Percentiles rank a stretch among this genome's conserved stretches.
phyloP scores from a whole-genome alignment of 2,888 invertebrate species.

The Ophioninae sp. region DNA sequence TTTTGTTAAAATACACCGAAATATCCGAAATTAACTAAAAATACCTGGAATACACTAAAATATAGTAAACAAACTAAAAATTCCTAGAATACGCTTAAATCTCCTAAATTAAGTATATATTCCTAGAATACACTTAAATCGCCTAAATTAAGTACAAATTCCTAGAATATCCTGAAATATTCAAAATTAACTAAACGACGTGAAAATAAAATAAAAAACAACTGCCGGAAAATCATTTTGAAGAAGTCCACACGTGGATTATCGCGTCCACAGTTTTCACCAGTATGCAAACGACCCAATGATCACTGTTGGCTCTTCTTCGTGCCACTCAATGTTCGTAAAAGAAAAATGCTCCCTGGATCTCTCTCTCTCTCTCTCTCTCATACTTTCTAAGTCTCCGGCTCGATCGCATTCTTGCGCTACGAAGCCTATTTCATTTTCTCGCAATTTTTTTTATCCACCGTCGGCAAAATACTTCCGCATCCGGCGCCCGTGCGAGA shows the following conservation, averaged over 20 bases:
- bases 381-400: not conserved
- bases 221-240: not conserved
- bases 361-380: slow-evolving; percentile 1
- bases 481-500: slow-evolving; percentile 66
- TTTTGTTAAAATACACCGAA: no score
- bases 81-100: no score
- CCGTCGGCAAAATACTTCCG: slow-evolving; percentile 68
- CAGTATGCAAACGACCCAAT: slow-evolving; percentile 57
- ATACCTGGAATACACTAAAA: no score
- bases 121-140: no score
- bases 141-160: no score
- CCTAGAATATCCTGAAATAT: no score
- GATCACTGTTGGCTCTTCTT: slow-evolving; percentile 42
- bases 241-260: slow-evolving; percentile 26
- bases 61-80: no score
- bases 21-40: no score
- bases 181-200: not conserved
- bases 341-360: slow-evolving; percentile 53
- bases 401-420: not conserved
- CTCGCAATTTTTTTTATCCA: slow-evolving; percentile 49
- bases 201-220: slow-evolving; percentile 24
- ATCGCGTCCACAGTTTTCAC: slow-evolving; percentile 53
- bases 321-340: slow-evolving; percentile 55
- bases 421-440: not conserved
- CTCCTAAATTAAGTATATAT: no score